Evolutionary conservation across 2,113 vertebrate genomes (phyloP).

Genomic region (Microcebus lehilahytsara): DNA sequence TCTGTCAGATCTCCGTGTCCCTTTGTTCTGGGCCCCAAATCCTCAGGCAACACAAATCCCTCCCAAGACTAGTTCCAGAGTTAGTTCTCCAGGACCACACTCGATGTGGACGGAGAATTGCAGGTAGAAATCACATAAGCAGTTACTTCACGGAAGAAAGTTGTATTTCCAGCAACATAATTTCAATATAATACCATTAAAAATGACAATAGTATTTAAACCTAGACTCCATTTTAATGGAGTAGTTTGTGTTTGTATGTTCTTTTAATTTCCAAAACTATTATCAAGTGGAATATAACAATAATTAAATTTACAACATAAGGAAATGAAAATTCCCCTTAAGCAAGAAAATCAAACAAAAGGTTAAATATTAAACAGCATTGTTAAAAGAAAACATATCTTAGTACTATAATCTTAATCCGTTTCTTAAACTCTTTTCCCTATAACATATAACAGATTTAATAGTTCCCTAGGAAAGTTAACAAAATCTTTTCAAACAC

Average conservation of each 20-base stretch:
- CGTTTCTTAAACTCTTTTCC: not conserved
- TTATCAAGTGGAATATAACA: not conserved
- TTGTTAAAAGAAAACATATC: not conserved
- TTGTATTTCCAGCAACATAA: not conserved
- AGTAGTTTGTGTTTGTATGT: not conserved
- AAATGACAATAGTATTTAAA: not conserved
- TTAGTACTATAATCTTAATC: not conserved
- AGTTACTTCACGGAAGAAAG: not conserved
- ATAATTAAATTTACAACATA: not conserved
- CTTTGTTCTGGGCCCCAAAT: not conserved
- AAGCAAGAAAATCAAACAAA: not conserved
- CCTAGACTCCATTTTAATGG: not conserved
- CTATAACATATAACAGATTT: not conserved
- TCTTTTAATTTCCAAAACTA: not conserved
- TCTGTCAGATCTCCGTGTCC: not conserved
- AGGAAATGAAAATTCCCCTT: not conserved
- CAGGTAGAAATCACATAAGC: not conserved
- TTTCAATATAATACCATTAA: not conserved
- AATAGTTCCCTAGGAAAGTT: not conserved
- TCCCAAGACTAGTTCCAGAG: not conserved
- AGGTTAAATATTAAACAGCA: not conserved
- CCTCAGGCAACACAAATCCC: not conserved
- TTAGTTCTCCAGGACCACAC: not conserved
- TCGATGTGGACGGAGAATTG: not conserved
- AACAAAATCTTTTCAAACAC: not conserved